Evolutionary conservation across 64 coral and sea anemone species (phyloP), one percentile per base, ranked within the genome.

Genomic region (Stichodactyla helianthus): DNA sequence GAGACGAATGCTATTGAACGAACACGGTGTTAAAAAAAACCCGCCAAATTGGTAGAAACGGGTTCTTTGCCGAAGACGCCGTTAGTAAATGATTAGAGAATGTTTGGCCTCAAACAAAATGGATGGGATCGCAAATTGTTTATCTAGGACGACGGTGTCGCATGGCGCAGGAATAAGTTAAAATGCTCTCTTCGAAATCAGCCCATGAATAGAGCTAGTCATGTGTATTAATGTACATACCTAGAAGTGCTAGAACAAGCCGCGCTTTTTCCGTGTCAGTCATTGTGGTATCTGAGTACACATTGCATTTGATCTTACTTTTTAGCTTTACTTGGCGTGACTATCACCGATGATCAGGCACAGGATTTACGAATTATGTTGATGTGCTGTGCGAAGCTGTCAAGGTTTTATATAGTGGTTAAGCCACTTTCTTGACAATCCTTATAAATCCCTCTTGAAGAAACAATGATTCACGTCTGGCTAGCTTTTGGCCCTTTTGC

Each of bases 351-450:
- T 81, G 50, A 52, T 81, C 78, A 81, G 78, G 78, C 51, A 52
- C 35, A 81, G 78, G 78, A 81, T 81, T 81, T 81, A 81, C 78
- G 78, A 81, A 81, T 81, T 81, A 54, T 81, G 78, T 81, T 81
- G 35, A 81, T 81, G 78, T 28, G 35, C 78, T 81, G n/a, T 81
- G 50, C 78, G 17, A 19, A 81, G 50, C 78, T 81, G 78, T 81
- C 78, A 81, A 81, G 26, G 78, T 81, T 20, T 81, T 81, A 81
- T 52, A 81, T 81, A 81, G 78, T 81, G 78, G 78, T 81, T 81
- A 52, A 81, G 78, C 50, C 78, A 74, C 78, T 81, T 81, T 81
- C 52, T 54, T 81, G 78, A 81, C 78, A 81, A 81, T 81, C 78
- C 78, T 81, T 81, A 81, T 81, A 81, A 81, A 81, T 81, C 78